Percentiles rank a stretch among this genome's conserved stretches.
phyloP scores from a whole-genome alignment of 2,888 invertebrate species.

The Nesidiocoris tenuis region DNA sequence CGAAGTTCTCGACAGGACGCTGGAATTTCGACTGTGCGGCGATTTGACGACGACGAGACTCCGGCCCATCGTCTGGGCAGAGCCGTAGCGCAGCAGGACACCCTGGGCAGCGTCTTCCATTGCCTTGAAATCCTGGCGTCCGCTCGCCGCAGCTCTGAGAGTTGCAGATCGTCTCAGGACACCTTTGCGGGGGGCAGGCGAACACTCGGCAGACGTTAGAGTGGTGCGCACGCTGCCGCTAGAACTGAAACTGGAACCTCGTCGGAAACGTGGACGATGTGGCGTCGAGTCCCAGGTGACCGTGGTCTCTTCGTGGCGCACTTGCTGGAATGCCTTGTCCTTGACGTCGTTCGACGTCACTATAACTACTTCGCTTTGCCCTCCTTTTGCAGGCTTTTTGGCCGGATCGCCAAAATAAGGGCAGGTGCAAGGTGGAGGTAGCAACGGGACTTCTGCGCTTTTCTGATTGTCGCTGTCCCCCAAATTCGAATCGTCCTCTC shows the following conservation, averaged over 20 bases:
- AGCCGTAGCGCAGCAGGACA: constrained; percentile 48
- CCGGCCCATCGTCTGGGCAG: constrained; percentile 45
- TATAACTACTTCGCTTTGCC: constrained; percentile 49
- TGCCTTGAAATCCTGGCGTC: constrained; percentile 46
- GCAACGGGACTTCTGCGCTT: constrained; percentile 44
- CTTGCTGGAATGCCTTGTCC: constrained; percentile 32
- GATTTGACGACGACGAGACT: constrained; percentile 46
- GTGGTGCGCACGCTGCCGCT: constrained; percentile 64
- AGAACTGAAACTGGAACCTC: constrained; percentile 47
- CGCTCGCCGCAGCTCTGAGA: constrained; percentile 54
- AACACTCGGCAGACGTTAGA: constrained; percentile 57
- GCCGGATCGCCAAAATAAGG: constrained; percentile 67
- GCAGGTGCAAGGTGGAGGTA: constrained; percentile 77
- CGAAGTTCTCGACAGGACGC: constrained; percentile 62
- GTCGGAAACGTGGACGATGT: constrained; percentile 41
- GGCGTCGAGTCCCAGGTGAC: constrained; percentile 49
- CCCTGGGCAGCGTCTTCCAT: constrained; percentile 48
- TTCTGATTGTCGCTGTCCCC: background rate
- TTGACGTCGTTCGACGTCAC: constrained; percentile 51
- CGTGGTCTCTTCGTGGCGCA: constrained; percentile 48
- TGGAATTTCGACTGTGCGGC: constrained; percentile 67
- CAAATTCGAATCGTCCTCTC: constrained; percentile 15
- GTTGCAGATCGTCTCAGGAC: constrained; percentile 64
- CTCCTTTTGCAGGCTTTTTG: constrained; percentile 52
- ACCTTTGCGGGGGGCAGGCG: constrained; percentile 54